Percentiles rank a stretch among this genome's conserved stretches.
Conservation (phyloP, 2,113 vertebrate genomes). For the Notarius quadriscutis region DNA sequence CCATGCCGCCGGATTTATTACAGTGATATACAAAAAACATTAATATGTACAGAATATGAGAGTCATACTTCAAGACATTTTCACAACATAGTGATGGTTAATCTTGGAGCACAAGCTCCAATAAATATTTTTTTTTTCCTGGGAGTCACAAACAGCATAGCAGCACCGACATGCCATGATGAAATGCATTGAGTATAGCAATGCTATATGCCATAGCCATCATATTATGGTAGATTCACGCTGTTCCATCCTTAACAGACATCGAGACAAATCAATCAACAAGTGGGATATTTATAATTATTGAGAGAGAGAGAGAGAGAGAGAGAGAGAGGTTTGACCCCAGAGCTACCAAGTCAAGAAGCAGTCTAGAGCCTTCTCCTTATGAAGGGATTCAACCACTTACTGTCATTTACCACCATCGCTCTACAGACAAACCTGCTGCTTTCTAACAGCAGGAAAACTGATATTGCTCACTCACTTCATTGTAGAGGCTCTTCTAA, state of each 20-base stretch:
- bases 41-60: neutral
- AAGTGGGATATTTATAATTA: neutral
- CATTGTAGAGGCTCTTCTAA: neutral
- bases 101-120: neutral
- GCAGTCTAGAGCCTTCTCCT: constrained; percentile 17
- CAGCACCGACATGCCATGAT: neutral
- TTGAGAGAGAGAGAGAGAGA: neutral
- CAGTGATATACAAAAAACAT: neutral
- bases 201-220: neutral
- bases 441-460: constrained; percentile 41
- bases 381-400: constrained; percentile 43
- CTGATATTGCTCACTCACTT: constrained; percentile 22
- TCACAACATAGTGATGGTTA: neutral
- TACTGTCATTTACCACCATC: constrained; percentile 47
- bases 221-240: neutral
- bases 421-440: constrained; percentile 50
- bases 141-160: neutral
- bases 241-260: neutral
- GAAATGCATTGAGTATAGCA: neutral
- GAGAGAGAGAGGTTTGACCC: constrained; percentile 2
- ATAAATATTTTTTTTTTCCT: neutral
- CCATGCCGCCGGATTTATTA: neutral
- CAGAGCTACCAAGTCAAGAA: constrained; percentile 30
- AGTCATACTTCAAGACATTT: neutral
- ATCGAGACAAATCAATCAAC: neutral